These are phyloP conservation scores for Botia kubotai DNA, from an alignment of 2,797 vertebrate species.

Conservation along the genomic window DNA sequence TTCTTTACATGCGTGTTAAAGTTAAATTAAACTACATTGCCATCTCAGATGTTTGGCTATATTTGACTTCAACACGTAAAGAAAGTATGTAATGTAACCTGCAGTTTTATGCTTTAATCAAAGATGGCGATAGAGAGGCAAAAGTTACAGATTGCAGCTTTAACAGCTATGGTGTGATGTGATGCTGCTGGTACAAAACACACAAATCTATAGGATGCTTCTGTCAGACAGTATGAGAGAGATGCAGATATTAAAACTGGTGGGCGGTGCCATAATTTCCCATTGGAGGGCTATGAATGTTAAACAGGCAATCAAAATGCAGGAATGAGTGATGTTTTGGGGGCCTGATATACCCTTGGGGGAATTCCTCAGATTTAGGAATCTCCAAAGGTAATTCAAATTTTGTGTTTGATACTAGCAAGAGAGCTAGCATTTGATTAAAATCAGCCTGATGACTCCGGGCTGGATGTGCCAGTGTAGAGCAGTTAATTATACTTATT, in stretches of 20 bases:
- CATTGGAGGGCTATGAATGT: constrained; percentile 33
- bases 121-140: too few relatives aligned
- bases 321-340: constrained; percentile 13
- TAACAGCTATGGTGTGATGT: neutral
- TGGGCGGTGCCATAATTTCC: constrained; percentile 43
- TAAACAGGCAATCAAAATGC: constrained; percentile 27
- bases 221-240: constrained; percentile 23
- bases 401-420: constrained; percentile 9
- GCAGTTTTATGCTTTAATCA: too few relatives aligned
- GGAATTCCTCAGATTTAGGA: constrained; percentile 2
- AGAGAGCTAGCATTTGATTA: constrained; percentile 51
- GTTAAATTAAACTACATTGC: too few relatives aligned
- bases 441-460: constrained; percentile 4
- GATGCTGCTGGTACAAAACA: neutral
- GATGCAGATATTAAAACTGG: constrained; percentile 46
- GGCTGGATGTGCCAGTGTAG: neutral
- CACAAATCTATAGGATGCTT: constrained; percentile 6
- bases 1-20: too few relatives aligned
- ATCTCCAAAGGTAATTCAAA: neutral
- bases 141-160: neutral
- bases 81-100: too few relatives aligned
- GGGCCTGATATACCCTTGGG: constrained; percentile 13
- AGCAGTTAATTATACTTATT: constrained; percentile 11
- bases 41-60: too few relatives aligned
- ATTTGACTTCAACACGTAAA: too few relatives aligned